Base-by-base conservation (phyloP, 2,888 invertebrate genomes). In the Nemurella pictetii region DNA sequence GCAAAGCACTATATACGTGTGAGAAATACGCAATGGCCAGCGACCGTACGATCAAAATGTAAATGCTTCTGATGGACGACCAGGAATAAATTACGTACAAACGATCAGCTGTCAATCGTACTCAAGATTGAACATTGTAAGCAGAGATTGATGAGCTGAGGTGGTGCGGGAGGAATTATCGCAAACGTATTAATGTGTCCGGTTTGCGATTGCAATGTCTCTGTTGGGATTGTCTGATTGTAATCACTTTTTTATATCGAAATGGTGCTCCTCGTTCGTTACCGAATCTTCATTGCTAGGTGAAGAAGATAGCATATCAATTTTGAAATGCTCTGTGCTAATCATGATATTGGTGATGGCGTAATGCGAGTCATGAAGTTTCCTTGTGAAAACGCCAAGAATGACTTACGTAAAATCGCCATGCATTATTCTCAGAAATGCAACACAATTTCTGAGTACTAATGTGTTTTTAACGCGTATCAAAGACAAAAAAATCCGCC, bases 401-500 rank as follows among this genome's bases (percentile, higher is more conserved):
- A 30, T 30, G 78, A 78, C 78, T 78, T 30, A 30, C 30, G 78
- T 78, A n/a, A 78, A 75, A 75, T 75, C 75, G 26, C 75, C 28
- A 12, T 78, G 78, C 78, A 78, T 78, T 78, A 78, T 78, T 78
- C 78, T 78, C 29, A 78, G 78, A 78, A 78, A 78, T 78, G 30
- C 78, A 29, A 30, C 78, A 78, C 28, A 28, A 78, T 78, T 78
- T 78, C 78, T 78, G 28, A 30, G 78, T 78, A 55, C 55, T 55
- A 78, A 78, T 78, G 78, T 78, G 78, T 78, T 78, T 78, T 78
- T 78, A 78, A 78, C 78, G 78, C 78, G 82, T 82, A 27, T 82
- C 55, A 29, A 30, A 72, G 28, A 82, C 55, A 82, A 82, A 25
- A 82, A 15, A 12, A 20, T 82, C 26, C 15, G 55, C 26, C 82